Base-by-base conservation (phyloP, 1,140 invertebrate species). In the Nylanderia fulva region DNA sequence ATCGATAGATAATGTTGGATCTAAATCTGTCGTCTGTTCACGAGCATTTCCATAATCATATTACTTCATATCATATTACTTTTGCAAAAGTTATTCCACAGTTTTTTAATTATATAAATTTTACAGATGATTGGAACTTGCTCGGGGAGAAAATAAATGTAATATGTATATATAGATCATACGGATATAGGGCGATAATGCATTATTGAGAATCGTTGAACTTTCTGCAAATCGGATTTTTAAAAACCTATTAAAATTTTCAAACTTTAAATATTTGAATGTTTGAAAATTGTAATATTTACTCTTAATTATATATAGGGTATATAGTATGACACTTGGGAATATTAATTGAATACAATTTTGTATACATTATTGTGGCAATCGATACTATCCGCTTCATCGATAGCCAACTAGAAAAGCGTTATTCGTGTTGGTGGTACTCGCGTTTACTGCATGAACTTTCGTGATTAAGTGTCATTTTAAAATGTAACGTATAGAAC, bases 401-500 rank as follows among this genome's bases (percentile, higher is more conserved):
- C 48, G 64, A 82, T 82, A 82, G 66, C 77, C 64, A 71, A 68
- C 24, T 71, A 71, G 24, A 71, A 69, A 80, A 42, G 48, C 52
- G 52, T 82, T 71, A 82, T 58, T 82, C 77, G 66, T 72, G 66
- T 21, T 24, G 63, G 52, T 29, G 63, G 68, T 71, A 80, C 39
- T 61, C 45, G 56, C 58, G 63, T 42, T 48, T 82, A 71, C 48
- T 45, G 52, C 74, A 58, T 33, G 58, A 61, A 79, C 52, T 68
- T 74, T n/a, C 45, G 66, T 74, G 86, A 88, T 87, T 85, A 79
- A 87, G 80, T 76, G 72, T 74, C 80, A 74, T 84, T 72, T 36
- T 69, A 75, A 88, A 75, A 87, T 87, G 60, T 86, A 77, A 48
- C 80, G 80, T n/a, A 68, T 61, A 48, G 45, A 88, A 83, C 83